A percentile compares a stretch with the other conserved stretches of the same genome.
Conservation (phyloP, 1,140 invertebrate species). For the Ips typographus region DNA sequence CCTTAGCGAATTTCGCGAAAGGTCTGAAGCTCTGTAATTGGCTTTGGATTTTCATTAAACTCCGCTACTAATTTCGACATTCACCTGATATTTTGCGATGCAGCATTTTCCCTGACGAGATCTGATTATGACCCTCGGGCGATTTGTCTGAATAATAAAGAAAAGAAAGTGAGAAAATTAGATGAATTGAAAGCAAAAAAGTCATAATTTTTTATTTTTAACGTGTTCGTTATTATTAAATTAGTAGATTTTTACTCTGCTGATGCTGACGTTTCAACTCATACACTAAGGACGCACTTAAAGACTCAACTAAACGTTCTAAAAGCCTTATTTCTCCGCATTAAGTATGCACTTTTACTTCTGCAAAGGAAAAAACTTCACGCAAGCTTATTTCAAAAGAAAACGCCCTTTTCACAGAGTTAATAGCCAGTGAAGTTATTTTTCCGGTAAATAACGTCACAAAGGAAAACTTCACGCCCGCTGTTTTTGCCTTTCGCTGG, state of each 20-base stretch:
- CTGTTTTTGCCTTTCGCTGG: slow-evolving; percentile 32
- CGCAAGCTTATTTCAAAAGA: slow-evolving; percentile 23
- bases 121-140: slow-evolving; percentile 16
- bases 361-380: slow-evolving; percentile 12
- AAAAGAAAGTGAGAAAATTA: slow-evolving; percentile 1
- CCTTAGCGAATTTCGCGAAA: slow-evolving; percentile 39
- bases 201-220: too few species aligned
- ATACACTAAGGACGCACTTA: too few species aligned
- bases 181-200: background rate
- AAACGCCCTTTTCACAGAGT: slow-evolving; percentile 28
- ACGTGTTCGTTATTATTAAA: too few species aligned
- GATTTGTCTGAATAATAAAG: slow-evolving; percentile 6
- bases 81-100: slow-evolving; percentile 31
- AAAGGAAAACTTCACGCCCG: slow-evolving; percentile 34
- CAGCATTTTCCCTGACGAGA: slow-evolving; percentile 25
- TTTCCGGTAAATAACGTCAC: slow-evolving; percentile 36
- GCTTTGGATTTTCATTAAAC: slow-evolving; percentile 41
- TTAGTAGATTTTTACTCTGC: too few species aligned
- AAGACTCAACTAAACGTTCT: background rate
- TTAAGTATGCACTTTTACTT: slow-evolving; percentile 36
- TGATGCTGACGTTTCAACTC: too few species aligned
- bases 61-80: slow-evolving; percentile 30
- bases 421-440: slow-evolving; percentile 35
- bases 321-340: slow-evolving; percentile 26
- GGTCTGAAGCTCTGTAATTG: slow-evolving; percentile 38